Base-by-base conservation (phyloP, 1,140 invertebrate genomes). In the Bombus breviceps region DNA sequence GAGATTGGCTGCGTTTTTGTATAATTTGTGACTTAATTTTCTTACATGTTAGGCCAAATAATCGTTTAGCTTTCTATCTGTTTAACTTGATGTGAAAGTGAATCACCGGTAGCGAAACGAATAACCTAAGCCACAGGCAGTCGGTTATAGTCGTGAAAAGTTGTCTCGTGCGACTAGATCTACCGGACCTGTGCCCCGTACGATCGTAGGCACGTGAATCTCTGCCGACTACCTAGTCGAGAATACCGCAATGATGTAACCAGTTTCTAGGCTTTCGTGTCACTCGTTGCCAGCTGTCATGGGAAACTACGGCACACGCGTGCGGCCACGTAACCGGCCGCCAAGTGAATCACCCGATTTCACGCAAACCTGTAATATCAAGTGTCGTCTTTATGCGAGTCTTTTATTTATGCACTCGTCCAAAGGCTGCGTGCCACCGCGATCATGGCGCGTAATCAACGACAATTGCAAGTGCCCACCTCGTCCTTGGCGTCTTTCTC, bases 231-330 rank as follows among this genome's bases (percentile, higher is more conserved):
- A 34, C 37, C 59, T 85, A 85, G 84, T 74, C 68, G 47, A 72
- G 74, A 39, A 86, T 86, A 82, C 85, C 73, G 79, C 62, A 79
- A 77, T 90, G 90, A 89, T 90, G 87, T 85, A 89, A 88, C 85
- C 84, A 81, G 85, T 88, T 89, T 89, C 86, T 91, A 90, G 87
- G 85, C 89, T 83, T 89, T 89, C 89, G 89, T 89, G 90, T 89
- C 86, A 89, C 77, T 77, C 87, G 81, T 78, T 57, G 83, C 77
- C 84, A 76, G 79, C 85, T 84, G 82, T 87, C 88, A 90, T 77
- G 86, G 88, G 86, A 76, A 90, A 90, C 86, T 77, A 89, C 89
- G 43, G 57, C 69, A 77, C 64, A 43, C 68, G 64, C 79, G 57
- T 22, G 13, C 39, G 15, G 66, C 53, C 71, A 75, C 85, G 85